Evolutionary conservation across 2,113 vertebrate genomes (phyloP).

Genomic region (Dolichotis patagonum): DNA sequence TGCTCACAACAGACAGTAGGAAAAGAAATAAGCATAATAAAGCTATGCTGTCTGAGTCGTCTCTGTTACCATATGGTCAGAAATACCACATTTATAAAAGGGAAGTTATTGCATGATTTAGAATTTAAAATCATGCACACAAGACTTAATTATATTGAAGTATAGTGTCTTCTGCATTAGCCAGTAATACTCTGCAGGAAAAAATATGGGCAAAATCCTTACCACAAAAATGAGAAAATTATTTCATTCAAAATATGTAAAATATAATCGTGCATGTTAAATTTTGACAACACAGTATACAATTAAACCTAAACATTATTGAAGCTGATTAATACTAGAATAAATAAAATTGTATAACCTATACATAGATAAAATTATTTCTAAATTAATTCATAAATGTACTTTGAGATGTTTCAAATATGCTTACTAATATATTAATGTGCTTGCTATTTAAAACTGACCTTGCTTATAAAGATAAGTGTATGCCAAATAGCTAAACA

Average conservation of each 20-base stretch:
- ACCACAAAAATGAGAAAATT: neutral
- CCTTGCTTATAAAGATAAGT: neutral
- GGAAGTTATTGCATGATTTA: neutral
- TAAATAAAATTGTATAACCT: neutral
- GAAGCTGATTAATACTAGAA: neutral
- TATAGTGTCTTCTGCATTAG: neutral
- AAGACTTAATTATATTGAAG: neutral
- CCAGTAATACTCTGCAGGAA: neutral
- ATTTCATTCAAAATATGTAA: neutral
- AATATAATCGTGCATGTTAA: neutral
- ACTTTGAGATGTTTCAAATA: neutral
- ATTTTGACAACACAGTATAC: neutral
- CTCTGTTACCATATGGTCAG: neutral
- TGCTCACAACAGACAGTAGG: neutral
- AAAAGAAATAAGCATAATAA: neutral
- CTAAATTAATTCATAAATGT: neutral
- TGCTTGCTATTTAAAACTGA: neutral
- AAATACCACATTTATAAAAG: neutral
- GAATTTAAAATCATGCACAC: neutral
- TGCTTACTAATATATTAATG: neutral
- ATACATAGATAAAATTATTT: neutral
- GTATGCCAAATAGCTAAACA: neutral
- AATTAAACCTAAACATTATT: neutral
- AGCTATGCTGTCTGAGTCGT: neutral
- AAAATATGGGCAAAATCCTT: neutral